A percentile compares a stretch with the other conserved stretches of the same genome.
These are phyloP conservation scores for Tychaedon coryphoeus DNA, from an alignment of 2,113 vertebrate species.

Conservation along the genomic window DNA sequence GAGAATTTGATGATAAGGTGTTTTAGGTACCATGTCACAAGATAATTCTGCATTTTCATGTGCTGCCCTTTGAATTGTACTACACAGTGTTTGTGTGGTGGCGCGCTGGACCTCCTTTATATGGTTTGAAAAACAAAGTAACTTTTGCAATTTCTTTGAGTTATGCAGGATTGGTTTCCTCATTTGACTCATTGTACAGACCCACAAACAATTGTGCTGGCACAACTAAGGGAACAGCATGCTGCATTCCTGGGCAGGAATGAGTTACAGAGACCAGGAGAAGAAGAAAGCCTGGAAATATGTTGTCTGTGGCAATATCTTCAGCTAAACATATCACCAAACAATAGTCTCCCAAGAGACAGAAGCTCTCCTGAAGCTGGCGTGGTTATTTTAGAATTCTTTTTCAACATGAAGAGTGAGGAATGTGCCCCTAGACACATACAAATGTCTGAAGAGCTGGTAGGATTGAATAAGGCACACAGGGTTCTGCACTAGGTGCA, in stretches of 20 bases:
- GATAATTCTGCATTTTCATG: background rate
- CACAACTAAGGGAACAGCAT: background rate
- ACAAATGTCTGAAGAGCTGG: slow-evolving; percentile 6
- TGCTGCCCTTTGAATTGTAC: background rate
- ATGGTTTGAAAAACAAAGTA: background rate
- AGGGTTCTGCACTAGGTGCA: background rate
- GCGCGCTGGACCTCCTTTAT: background rate
- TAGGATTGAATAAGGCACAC: background rate
- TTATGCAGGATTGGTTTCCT: slow-evolving; percentile 2
- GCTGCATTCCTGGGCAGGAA: slow-evolving; percentile 34
- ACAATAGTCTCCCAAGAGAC: slow-evolving; percentile 65
- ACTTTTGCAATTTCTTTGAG: background rate
- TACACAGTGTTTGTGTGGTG: background rate
- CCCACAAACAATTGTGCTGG: slow-evolving; percentile 37
- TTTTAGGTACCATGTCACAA: background rate
- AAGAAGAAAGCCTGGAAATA: slow-evolving; percentile 44
- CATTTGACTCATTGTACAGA: background rate
- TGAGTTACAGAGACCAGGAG: slow-evolving; percentile 34
- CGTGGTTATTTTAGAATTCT: slow-evolving; percentile 49
- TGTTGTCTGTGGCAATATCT: slow-evolving; percentile 58
- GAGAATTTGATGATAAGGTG: background rate
- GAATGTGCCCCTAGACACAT: slow-evolving; percentile 58
- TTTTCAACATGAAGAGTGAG: slow-evolving; percentile 45
- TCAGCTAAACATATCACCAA: slow-evolving; percentile 57
- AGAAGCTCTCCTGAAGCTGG: slow-evolving; percentile 57